Base-by-base conservation (phyloP, 1,140 invertebrate genomes). In the Maniola jurtina region DNA sequence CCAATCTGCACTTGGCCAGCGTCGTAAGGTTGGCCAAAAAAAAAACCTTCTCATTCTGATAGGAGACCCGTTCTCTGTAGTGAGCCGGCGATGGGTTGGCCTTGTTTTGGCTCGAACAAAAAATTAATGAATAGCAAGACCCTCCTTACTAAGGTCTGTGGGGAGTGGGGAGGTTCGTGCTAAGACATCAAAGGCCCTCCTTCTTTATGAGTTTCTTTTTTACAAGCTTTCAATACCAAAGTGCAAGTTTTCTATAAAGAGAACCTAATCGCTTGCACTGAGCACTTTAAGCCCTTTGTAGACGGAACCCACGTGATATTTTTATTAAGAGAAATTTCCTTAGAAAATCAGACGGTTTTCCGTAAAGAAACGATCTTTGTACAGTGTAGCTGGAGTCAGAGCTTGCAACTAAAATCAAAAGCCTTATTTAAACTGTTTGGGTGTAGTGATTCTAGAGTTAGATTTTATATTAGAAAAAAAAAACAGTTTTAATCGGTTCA, bases 291-390 rank as follows among this genome's bases (percentile, higher is more conserved):
- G 45, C 63, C 57, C 34, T 45, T 33, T 68, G 60, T 38, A 48
- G 15, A 2, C 16, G 10, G 4, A 25, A 11, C 1, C 34, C 45
- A 59, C 54, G 66, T 63, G 66, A 68, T 68, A 63, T 68, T 68
- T 68, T 68, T 68, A 68, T 68, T 68, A 57, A 52, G 60, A 68
- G 54, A 52, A 52, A 52, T 63, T 62, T 68, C 66, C 62, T 54
- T 65, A 75, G 72, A 75, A 72, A 75, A 75, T 72, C 66, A 71
- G 62, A 75, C 64, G 64, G 40, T 73, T 58, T 68, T 67, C 61
- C 57, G 45, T 45, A 25, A 42, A 58, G 54, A 68, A 42, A 59
- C 61, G 64, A 56, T 68, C 65, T 35, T 40, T 25, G 36, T 42
- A 67, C 16, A 73, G 72, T 62, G 62, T 73, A 64, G 40, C 1